Evolutionary conservation across 2,888 invertebrate genomes (phyloP).

Genomic region (Lithophane leautieri): DNA sequence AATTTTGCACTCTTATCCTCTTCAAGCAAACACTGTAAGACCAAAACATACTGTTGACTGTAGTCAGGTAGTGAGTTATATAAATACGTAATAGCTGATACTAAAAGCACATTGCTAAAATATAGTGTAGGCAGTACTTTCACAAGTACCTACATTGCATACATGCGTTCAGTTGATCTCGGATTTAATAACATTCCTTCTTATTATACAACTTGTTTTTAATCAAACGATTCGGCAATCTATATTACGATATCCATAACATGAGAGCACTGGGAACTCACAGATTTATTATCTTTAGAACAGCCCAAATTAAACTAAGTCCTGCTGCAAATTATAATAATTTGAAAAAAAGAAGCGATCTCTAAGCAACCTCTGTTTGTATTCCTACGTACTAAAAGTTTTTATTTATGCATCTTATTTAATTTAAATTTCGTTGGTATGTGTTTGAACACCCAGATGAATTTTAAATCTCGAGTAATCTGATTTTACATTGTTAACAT

Average conservation of each 20-base stretch:
- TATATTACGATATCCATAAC: not conserved
- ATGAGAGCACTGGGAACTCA: not conserved
- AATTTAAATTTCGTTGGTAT: not conserved
- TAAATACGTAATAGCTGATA: constrained; percentile 17
- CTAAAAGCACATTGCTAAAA: constrained; percentile 42
- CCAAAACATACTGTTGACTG: not conserved
- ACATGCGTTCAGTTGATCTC: constrained; percentile 50
- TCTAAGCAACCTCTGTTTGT: not conserved
- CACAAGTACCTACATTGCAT: constrained; percentile 58
- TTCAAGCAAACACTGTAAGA: not conserved
- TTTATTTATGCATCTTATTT: not conserved
- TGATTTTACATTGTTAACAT: not conserved
- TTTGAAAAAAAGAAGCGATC: not conserved
- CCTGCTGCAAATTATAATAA: not conserved
- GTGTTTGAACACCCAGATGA: not conserved
- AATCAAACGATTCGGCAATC: constrained; percentile 8
- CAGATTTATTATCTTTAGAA: not conserved
- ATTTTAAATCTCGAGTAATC: not conserved
- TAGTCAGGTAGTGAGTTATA: constrained; percentile 22
- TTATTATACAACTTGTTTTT: constrained; percentile 2
- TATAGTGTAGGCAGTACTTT: constrained; percentile 48
- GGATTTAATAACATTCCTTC: constrained; percentile 46
- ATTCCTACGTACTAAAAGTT: not conserved
- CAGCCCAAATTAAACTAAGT: not conserved
- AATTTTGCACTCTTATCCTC: not conserved